These are phyloP conservation scores for Chaetura pelagica DNA, from an alignment of 2,113 vertebrate genomes.

Conservation along the genomic window DNA sequence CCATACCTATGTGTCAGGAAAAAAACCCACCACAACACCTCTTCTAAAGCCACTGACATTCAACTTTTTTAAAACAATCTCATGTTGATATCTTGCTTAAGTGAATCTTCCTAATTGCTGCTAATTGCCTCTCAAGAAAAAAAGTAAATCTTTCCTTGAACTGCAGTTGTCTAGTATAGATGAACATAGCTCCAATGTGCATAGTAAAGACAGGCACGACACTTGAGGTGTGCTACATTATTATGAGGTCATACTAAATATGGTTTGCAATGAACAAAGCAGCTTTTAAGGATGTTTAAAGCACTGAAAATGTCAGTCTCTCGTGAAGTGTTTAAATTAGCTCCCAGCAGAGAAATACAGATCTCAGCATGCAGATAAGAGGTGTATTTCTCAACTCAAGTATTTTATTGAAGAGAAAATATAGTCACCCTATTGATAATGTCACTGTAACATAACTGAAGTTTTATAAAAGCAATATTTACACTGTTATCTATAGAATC, in stretches of 20 bases:
- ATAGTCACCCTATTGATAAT: not conserved
- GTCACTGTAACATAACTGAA: not conserved
- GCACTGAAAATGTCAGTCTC: conserved; percentile 74
- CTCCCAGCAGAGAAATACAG: conserved; percentile 64
- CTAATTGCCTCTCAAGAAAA: conserved; percentile 81
- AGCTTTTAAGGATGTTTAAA: conserved; percentile 72
- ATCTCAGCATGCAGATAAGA: conserved; percentile 56
- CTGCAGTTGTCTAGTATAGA: conserved; percentile 74
- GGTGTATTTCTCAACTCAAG: conserved; percentile 12
- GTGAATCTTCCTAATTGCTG: conserved; percentile 83
- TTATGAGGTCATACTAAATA: conserved; percentile 81
- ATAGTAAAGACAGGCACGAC: conserved; percentile 73
- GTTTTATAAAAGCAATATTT: not conserved
- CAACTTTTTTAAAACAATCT: conserved; percentile 76
- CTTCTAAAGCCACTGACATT: conserved; percentile 86
- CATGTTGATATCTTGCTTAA: conserved; percentile 78
- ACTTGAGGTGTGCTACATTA: conserved; percentile 73
- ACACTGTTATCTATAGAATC: not conserved
- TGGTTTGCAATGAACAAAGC: conserved; percentile 74
- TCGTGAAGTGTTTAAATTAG: conserved; percentile 73
- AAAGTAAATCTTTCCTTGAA: conserved; percentile 66
- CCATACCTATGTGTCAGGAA: conserved; percentile 77
- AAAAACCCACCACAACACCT: conserved; percentile 45
- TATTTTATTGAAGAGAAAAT: conserved; percentile 39
- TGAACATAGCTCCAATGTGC: conserved; percentile 67